phyloP scores from a whole-genome alignment of 2,113 vertebrate species.

The Tachuris rubrigastra region DNA sequence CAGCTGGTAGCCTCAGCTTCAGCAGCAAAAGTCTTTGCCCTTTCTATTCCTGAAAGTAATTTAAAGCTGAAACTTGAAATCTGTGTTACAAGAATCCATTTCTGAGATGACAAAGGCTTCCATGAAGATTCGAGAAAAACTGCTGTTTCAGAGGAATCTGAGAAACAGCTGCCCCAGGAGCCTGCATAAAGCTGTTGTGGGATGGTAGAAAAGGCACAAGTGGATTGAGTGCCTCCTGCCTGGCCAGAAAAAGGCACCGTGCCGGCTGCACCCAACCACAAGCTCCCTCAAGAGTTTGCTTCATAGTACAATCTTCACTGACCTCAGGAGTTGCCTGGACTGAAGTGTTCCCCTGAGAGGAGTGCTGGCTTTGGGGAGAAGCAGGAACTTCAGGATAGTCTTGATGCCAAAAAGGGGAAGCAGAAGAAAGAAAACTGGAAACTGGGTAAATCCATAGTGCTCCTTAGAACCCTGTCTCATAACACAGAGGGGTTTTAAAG shows the following conservation, averaged over 20 bases:
- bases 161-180: neutral
- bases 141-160: neutral
- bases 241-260: neutral
- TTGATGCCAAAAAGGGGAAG: neutral
- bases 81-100: neutral
- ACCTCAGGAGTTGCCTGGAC: neutral
- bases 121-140: neutral
- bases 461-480: neutral
- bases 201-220: neutral
- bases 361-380: neutral
- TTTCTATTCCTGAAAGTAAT: neutral
- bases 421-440: neutral
- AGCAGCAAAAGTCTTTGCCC: neutral
- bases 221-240: neutral
- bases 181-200: neutral
- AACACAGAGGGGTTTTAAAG: neutral
- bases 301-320: neutral
- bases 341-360: neutral
- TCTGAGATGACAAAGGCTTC: neutral
- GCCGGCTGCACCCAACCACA: fast-evolving
- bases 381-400: neutral
- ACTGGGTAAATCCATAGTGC: neutral
- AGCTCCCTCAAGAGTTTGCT: neutral
- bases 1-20: neutral
- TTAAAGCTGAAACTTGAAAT: neutral